Evolutionary conservation across 2,113 vertebrate genomes (phyloP).

Genomic region (Mirounga angustirostris): DNA sequence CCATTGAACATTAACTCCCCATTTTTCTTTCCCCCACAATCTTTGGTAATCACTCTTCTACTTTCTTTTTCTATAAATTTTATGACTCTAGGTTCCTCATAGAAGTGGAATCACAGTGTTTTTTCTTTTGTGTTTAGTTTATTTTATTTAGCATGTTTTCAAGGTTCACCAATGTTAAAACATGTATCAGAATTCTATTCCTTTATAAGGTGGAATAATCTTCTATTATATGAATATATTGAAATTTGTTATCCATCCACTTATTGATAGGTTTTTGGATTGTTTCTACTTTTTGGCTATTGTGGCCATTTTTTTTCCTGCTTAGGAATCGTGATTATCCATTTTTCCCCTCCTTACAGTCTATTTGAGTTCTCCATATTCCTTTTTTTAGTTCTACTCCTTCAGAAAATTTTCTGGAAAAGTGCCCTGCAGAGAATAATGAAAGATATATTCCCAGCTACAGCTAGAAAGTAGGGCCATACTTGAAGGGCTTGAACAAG

Average conservation of each 20-base stretch:
- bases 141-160: slow-evolving; percentile 17
- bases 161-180: background rate
- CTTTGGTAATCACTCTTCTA: background rate
- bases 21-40: background rate
- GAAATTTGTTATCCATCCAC: background rate
- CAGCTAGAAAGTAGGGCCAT: background rate
- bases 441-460: background rate
- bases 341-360: background rate
- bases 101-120: background rate
- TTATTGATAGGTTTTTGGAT: background rate
- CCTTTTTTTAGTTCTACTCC: background rate
- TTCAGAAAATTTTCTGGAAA: slow-evolving; percentile 31
- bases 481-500: background rate
- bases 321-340: background rate
- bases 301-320: background rate
- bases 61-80: slow-evolving; percentile 48
- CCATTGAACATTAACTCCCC: background rate
- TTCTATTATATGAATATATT: background rate
- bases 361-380: slow-evolving; percentile 29
- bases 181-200: slow-evolving; percentile 1
- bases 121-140: background rate
- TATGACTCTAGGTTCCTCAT: background rate
- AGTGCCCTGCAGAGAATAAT: background rate
- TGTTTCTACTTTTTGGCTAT: background rate
- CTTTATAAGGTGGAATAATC: slow-evolving; percentile 20